Evolutionary conservation across 2,888 invertebrate genomes (phyloP), one percentile per base, ranked within the genome.

Genomic region (Augiades crinisus): DNA sequence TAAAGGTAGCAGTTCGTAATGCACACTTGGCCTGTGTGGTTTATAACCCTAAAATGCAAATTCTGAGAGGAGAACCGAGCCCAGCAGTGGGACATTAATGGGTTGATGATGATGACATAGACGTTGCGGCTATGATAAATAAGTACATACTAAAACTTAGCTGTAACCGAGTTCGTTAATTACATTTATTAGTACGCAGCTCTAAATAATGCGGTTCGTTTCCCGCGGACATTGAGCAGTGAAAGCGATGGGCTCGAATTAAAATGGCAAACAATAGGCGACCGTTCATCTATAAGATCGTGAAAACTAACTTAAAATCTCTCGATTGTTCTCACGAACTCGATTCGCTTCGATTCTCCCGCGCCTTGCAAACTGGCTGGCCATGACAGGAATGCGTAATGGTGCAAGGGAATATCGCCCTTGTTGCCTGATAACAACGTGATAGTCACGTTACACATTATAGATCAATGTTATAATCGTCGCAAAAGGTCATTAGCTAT

Each of bases 301-400:
- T 63, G 68, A 70, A 73, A 73, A 46, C 40, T 46, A 46, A 61
- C 64, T 59, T 49, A 24, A 53, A 60, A 59, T 60, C 56, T 50
- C 51, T 58, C 46, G 50, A 62, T 67, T 62, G 64, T 73, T 72
- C 69, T 58, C 63, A 59, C 63, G 59, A 55, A 60, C 49, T 59
- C 57, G 60, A 62, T 68, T 64, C 68, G 64, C 60, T 60, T 57
- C 57, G 53, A 57, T 60, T 59, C 51, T 57, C 51, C 45, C 51
- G 45, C 31, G 47, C 47, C 46, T 54, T 46, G 44, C 44, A 45
- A 24, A 55, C 55, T 53, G 41, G 54, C 51, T 55, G 60, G 58
- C 60, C 60, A 49, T 60, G 60, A 60, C 60, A 56, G 49, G 47
- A 53, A 47, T 52, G 52, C 21, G 27, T 50, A 41, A 34, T 36